Evolutionary conservation across 2,888 invertebrate species (phyloP), one percentile per base, ranked within the genome.

Genomic region (Theristus sp.): DNA sequence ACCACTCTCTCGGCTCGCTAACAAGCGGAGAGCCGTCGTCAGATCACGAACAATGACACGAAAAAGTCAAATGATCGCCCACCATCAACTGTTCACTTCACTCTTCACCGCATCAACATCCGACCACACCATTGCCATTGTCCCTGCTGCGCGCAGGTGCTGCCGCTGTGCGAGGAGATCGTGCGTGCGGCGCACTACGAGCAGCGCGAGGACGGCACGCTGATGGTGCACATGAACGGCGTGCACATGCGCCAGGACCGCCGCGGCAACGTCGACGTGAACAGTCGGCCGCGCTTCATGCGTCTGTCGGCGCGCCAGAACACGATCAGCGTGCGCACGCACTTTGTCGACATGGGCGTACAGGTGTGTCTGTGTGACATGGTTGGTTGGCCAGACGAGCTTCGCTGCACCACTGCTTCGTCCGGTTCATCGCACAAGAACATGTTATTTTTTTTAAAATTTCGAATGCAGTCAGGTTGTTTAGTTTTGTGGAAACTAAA

Each of bases 261-360:
- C 10, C 38, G 38, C 17, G 38, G 38, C 38, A 38, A 38, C 17
- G 38, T 38, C 38, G 38, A 38, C 10, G 72, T 75, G 2, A 66
- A 66, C 54, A 17, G 54, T 54, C 54, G 54, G 3, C 54, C 54
- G 27, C 54, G 54, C 10, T 28, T 27, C 54, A 28, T 54, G 10
- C 54, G 54, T 28, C 54, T 54, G 27, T 28, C 28, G 54, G 27
- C 54, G 27, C 2, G 17, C 26, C 10, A 54, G 27, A 28, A 28
- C 54, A 54, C 26, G 26, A 3, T 54, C 27, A 17, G 27, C 31
- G 64, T 76, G 25, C 69, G 73, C 56, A 75, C 74, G 17, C 68
- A 72, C 56, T 70, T 70, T 62, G 69, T 76, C 53, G 74, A 76
- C 60, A 73, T 75, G 67, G 70, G 71, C n/a, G 70, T 77, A 49